phyloP scores from a whole-genome alignment of 2,797 vertebrate genomes.

The Carduelis carduelis region DNA sequence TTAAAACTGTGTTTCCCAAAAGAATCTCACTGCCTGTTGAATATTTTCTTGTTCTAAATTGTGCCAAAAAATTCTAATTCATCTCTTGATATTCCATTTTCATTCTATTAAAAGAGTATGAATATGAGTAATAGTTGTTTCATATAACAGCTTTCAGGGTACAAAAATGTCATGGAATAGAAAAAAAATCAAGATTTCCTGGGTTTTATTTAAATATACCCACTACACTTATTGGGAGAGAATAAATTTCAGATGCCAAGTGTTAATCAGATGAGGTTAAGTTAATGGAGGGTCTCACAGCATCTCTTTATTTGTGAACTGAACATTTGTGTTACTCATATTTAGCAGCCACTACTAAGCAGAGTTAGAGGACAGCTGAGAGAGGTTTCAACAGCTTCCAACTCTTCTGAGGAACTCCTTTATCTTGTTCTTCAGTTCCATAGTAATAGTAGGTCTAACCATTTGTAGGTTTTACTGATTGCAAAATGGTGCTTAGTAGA shows the following conservation, averaged over 20 bases:
- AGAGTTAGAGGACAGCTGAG: not conserved
- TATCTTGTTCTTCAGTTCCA: not conserved
- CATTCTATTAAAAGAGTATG: not conserved
- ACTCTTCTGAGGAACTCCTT: not conserved
- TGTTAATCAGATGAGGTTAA: not conserved
- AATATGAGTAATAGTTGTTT: not conserved
- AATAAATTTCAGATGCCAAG: not conserved
- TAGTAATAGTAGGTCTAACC: not conserved
- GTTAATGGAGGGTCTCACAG: not conserved
- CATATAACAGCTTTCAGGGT: not conserved
- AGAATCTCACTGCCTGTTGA: not conserved
- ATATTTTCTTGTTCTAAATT: not conserved
- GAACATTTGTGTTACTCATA: not conserved
- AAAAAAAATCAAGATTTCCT: not conserved
- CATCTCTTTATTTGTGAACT: not conserved
- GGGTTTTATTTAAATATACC: not conserved
- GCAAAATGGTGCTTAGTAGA: not conserved
- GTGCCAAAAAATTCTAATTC: not conserved
- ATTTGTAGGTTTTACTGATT: not conserved
- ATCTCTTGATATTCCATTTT: not conserved
- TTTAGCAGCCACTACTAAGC: not conserved
- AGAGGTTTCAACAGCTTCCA: not conserved
- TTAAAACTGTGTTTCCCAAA: not conserved
- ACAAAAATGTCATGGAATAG: not conserved
- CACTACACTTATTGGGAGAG: fast-evolving